Evolutionary conservation across 2,888 invertebrate genomes (phyloP).

Genomic region (Eulithis prunata): DNA sequence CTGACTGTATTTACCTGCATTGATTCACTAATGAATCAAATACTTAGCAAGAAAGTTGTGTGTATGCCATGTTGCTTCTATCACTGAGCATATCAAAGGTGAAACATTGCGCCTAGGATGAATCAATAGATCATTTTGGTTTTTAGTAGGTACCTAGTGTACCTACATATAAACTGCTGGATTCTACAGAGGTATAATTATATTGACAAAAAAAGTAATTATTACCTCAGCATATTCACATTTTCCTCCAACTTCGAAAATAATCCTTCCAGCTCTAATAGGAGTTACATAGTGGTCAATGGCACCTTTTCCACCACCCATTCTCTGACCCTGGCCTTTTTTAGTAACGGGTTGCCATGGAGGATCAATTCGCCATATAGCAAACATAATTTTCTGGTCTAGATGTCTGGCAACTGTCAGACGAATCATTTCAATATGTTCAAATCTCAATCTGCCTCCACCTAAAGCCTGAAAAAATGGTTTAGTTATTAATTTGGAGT

Average conservation of each 20-base stretch:
- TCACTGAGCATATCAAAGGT: too few species aligned
- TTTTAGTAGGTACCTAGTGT: not conserved
- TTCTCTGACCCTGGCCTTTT: conserved; percentile 94
- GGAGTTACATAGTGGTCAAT: conserved; percentile 98
- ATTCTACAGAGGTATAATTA: not conserved
- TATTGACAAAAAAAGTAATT: conserved; percentile 30
- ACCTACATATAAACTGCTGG: not conserved
- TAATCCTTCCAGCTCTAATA: conserved; percentile 94
- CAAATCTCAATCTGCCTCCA: conserved; percentile 91
- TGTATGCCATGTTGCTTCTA: too few species aligned
- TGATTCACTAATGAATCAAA: too few species aligned
- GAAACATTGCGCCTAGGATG: too few species aligned
- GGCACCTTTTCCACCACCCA: conserved; percentile 98
- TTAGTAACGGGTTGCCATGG: conserved; percentile 98
- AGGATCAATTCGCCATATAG: conserved; percentile 96
- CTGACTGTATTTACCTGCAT: too few species aligned
- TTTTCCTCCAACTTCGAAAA: conserved; percentile 96
- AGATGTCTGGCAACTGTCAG: conserved; percentile 90
- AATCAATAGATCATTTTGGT: not conserved
- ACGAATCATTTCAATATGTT: conserved; percentile 96
- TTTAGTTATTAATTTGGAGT: too few species aligned
- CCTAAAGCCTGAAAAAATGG: conserved; percentile 86
- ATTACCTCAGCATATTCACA: conserved; percentile 92
- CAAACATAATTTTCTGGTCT: conserved; percentile 93
- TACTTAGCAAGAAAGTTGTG: too few species aligned